Base-by-base conservation (phyloP, 1,140 invertebrate species). In the Diabrotica virgifera region DNA sequence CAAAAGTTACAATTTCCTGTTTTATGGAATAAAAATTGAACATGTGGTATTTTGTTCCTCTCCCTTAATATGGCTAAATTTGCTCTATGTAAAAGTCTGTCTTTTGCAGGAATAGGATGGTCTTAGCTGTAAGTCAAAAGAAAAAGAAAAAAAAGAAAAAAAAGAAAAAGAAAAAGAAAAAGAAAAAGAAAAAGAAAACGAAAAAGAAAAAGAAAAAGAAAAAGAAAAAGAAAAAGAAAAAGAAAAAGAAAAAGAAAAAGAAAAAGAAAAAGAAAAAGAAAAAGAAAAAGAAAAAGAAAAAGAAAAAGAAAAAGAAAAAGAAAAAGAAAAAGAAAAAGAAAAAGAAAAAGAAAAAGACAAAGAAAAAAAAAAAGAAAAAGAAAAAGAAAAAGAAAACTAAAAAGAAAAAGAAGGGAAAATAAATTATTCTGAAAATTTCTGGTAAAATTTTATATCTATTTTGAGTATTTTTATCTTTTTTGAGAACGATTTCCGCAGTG, bases 211-310 rank as follows among this genome's bases (percentile, higher is more conserved):
- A 55, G 14, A 55, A 12, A 2, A 13, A 55, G 24, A 9, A 9
- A 55, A 24, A 14, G 9, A 0, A 55, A 13, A 0, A 55, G 9
- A 14, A 55, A 55, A 0, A 5, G n/a, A 24, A 6, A 14, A 55
- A 24, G 24, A 24, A 12, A 8, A 55, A 24, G 24, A 0, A 10
- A 13, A 55, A 4, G 5, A 24, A 5, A 55, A 55, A 10, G 9
- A 1, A 55, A 24, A 13, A 8, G 0, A 24, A 8, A 3, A 55
- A 24, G 10, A 55, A 55, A 1, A 0, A 24, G 24, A 24, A 13
- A 55, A 24, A 13, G 53, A 55, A 55, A n/a, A n/a, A n/a, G n/a
- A n/a, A n/a, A n/a, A 8, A 50, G n/a, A n/a, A 50, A 50, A 50
- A n/a, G 7, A 50, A 50, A n/a, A n/a, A 50, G n/a, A n/a, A 8